A percentile compares a stretch with the other conserved stretches of the same genome.
These are phyloP conservation scores for Spea hammondii DNA, from an alignment of 2,797 vertebrate species.

Conservation along the genomic window DNA sequence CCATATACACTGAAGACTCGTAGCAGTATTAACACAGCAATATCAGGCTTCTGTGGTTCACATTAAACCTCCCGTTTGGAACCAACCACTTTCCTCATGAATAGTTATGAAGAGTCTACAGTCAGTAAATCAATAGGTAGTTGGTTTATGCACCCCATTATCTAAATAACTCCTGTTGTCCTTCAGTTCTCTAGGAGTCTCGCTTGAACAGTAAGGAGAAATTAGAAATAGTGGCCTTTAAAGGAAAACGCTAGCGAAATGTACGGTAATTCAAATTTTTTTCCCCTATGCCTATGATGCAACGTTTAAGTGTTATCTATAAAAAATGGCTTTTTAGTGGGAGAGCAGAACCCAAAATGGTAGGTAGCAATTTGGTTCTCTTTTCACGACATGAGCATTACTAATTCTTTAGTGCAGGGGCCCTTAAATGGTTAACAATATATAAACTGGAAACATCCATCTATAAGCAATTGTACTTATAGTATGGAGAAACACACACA, in stretches of 20 bases:
- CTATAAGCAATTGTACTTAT: too few relatives aligned
- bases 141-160: slow-evolving; percentile 52
- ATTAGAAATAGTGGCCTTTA: slow-evolving; percentile 19
- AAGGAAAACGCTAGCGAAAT: slow-evolving; percentile 24
- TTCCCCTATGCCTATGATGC: background rate
- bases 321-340: slow-evolving; percentile 1
- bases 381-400: too few relatives aligned
- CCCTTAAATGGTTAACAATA: too few relatives aligned
- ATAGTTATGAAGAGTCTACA: slow-evolving; percentile 57
- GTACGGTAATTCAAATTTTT: background rate
- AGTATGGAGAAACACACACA: too few relatives aligned
- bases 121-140: slow-evolving; percentile 58
- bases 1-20: slow-evolving; percentile 54
- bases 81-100: slow-evolving; percentile 55
- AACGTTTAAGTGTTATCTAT: slow-evolving; percentile 10
- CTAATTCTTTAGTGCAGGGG: too few relatives aligned
- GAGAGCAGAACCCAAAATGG: background rate
- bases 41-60: slow-evolving; percentile 54
- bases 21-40: slow-evolving; percentile 56
- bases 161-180: slow-evolving; percentile 44
- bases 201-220: slow-evolving; percentile 34
- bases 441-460: too few relatives aligned
- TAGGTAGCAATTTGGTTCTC: background rate
- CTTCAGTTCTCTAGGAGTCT: slow-evolving; percentile 46
- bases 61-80: slow-evolving; percentile 61